Evolutionary conservation across 1,140 invertebrate species (phyloP).

Genomic region (Bactericera cockerelli): DNA sequence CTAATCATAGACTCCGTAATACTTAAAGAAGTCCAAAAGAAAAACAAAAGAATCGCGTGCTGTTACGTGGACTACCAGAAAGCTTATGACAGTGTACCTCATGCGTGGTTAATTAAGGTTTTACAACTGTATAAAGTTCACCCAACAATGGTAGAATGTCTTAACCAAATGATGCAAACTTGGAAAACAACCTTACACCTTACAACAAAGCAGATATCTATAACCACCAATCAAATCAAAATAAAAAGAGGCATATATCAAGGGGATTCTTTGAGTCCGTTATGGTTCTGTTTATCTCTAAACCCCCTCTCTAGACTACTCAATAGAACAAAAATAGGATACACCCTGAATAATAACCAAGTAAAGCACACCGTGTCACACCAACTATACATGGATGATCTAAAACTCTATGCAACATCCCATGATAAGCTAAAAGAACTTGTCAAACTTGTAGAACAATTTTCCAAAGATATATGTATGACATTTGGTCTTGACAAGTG

Average conservation of each 20-base stretch:
- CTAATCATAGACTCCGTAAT: slow-evolving; percentile 19
- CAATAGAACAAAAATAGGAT: neutral
- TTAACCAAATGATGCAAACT: neutral
- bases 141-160: neutral
- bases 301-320: neutral
- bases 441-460: neutral
- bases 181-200: neutral
- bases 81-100: slow-evolving; percentile 15
- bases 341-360: neutral
- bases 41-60: slow-evolving; percentile 12
- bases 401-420: neutral
- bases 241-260: neutral
- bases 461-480: neutral
- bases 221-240: neutral
- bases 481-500: neutral
- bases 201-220: neutral
- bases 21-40: slow-evolving; percentile 15
- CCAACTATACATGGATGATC: slow-evolving; percentile 1
- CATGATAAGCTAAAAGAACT: neutral
- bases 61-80: slow-evolving; percentile 21
- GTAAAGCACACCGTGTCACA: neutral
- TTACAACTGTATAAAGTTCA: slow-evolving; percentile 11
- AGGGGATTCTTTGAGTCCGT: neutral
- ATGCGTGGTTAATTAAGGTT: slow-evolving; percentile 10
- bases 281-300: neutral